Evolutionary conservation across 2,797 vertebrate genomes (phyloP), one percentile per base, ranked within the genome.

Genomic region (Sebastes variabilis): DNA sequence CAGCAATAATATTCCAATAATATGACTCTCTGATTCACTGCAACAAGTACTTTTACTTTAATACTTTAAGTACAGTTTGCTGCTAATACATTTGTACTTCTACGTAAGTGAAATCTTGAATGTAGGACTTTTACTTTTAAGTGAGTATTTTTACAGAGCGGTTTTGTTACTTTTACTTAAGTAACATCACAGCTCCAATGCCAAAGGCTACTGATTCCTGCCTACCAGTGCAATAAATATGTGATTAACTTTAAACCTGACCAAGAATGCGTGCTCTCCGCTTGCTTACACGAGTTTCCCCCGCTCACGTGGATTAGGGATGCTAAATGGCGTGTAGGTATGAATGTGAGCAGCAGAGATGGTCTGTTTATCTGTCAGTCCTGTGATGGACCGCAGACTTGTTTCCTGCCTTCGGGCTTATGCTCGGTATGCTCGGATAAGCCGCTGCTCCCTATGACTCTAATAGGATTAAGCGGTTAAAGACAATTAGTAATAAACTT

Each of bases 401-500:
- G 67, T 79, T 75, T 69, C 67, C 29, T 69, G 61, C 75, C 76
- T 80, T 30, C 72, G 42, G 79, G 77, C 77, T 66, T 46, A 80
- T 36, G 62, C 72, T 74, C 42, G 13, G 46, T 46, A 81, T 78
- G 75, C 80, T 81, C 59, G 60, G 36, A 84, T 86, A 75, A 80
- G 55, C 73, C 79, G 68, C 81, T 64, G 77, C 75, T 78, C 72
- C 82, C 66, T 7, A 5, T 61, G 77, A 85, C 72, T 70, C 46
- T 78, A 89, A 88, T 59, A 82, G 83, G 83, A 88, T 88, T 88
- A 86, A 80, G 65, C 5, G 2, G 65, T 69, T 80, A 62, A 83
- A 85, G 42, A 79, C 73, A 88, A 92, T 91, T 88, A 86, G 60
- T 56, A 77, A 88, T 89, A 80, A 89, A 89, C 79, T 86, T 78